These are phyloP conservation scores for Saccopteryx bilineata DNA, from an alignment of 2,113 vertebrate species.

Conservation along the genomic window DNA sequence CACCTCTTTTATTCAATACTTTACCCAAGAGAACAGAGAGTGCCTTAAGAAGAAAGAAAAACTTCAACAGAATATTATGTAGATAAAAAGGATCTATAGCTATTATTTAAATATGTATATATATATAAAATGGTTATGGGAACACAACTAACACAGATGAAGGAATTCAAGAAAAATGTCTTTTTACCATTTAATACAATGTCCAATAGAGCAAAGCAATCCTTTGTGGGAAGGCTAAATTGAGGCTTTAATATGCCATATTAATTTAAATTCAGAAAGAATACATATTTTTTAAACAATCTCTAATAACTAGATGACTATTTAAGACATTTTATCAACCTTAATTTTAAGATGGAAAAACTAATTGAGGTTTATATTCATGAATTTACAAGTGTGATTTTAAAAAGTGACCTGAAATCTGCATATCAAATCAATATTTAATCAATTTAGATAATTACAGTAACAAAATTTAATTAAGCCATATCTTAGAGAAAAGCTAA, in stretches of 20 bases:
- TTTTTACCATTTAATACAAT: not conserved
- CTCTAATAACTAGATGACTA: not conserved
- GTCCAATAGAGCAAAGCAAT: not conserved
- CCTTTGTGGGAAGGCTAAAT: not conserved
- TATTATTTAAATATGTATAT: not conserved
- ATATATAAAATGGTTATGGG: not conserved
- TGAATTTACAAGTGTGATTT: not conserved
- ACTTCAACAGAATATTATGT: not conserved
- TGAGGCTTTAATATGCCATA: not conserved
- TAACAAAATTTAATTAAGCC: not conserved
- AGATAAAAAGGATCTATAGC: not conserved
- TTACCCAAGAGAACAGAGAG: not conserved
- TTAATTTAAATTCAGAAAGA: not conserved
- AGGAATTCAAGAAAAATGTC: not conserved
- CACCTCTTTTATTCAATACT: not conserved
- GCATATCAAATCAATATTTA: not conserved
- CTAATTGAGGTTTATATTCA: not conserved
- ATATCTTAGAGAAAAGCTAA: conserved; percentile 26
- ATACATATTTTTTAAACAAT: not conserved
- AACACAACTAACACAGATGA: not conserved
- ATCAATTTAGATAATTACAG: not conserved
- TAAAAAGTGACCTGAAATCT: not conserved
- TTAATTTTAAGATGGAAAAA: not conserved
- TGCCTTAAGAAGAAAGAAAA: not conserved
- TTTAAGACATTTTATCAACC: not conserved